Evolutionary conservation across 1,140 invertebrate genomes (phyloP).

Genomic region (Propsilocerus akamusi): DNA sequence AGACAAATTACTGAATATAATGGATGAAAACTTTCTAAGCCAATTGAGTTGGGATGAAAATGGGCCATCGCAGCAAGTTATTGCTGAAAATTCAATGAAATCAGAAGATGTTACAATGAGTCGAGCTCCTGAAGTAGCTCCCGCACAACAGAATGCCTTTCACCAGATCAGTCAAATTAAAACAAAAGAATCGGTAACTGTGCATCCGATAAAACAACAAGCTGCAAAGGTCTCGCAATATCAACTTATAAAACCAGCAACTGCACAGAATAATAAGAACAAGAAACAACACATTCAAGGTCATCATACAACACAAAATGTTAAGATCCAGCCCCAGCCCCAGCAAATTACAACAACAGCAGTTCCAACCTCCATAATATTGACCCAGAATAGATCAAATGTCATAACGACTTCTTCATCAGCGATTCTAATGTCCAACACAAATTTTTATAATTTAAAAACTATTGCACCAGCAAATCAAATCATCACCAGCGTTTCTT

Average conservation of each 20-base stretch:
- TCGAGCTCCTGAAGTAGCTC: not conserved
- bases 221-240: not conserved
- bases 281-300: too few relatives aligned
- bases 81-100: not conserved
- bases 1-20: not conserved
- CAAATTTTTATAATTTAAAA: not conserved
- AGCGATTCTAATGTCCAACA: not conserved
- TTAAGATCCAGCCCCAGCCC: not conserved
- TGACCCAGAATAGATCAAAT: not conserved
- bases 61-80: not conserved
- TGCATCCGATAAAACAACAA: not conserved
- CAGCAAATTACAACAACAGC: not conserved
- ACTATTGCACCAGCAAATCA: not conserved
- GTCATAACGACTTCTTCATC: not conserved
- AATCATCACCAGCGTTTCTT: not conserved
- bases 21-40: slow-evolving; percentile 1
- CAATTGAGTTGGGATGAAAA: not conserved
- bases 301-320: not conserved
- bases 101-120: not conserved
- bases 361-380: not conserved
- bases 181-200: not conserved
- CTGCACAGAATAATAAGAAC: not conserved
- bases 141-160: not conserved
- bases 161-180: not conserved
- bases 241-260: not conserved